These are phyloP conservation scores for Spongilla lacustris DNA, from an alignment of 37 sponge, comb jelly and placozoan species.

Conservation along the genomic window DNA sequence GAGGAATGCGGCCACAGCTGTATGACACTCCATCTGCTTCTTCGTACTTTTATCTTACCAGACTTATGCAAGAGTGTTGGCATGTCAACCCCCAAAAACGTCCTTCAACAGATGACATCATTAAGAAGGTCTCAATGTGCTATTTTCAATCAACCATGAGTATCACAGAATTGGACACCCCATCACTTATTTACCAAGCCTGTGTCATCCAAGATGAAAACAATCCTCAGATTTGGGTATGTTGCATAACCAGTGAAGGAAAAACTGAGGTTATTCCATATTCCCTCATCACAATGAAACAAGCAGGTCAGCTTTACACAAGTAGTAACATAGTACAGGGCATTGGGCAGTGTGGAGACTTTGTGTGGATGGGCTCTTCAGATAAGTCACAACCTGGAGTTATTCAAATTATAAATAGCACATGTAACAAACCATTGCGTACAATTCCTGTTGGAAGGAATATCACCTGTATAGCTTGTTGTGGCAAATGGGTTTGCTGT, in stretches of 20 bases:
- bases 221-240: conserved; percentile 14
- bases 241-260: background rate
- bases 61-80: conserved; percentile 60
- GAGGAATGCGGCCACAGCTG: conserved; percentile 36
- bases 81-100: conserved; percentile 29
- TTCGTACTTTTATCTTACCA: conserved; percentile 20
- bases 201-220: conserved; percentile 13
- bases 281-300: conserved; percentile 10
- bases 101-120: conserved; percentile 16
- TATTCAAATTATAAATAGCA: conserved; percentile 24
- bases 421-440: conserved; percentile 11
- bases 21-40: conserved; percentile 24
- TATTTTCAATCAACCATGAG: conserved; percentile 20
- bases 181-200: background rate
- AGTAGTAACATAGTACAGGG: conserved; percentile 13
- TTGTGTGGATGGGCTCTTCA: conserved; percentile 52
- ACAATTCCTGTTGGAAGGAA: conserved; percentile 21
- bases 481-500: conserved; percentile 12
- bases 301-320: background rate
- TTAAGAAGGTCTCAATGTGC: background rate
- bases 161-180: conserved; percentile 18
- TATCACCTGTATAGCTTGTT: conserved; percentile 32
- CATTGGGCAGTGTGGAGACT: conserved; percentile 19
- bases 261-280: conserved; percentile 28
- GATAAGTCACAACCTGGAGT: conserved; percentile 27